Percentiles rank a stretch among this genome's conserved stretches.
Evolutionary conservation across 2,888 invertebrate genomes (phyloP).

Genomic region (Sarcophaga carnaria): DNA sequence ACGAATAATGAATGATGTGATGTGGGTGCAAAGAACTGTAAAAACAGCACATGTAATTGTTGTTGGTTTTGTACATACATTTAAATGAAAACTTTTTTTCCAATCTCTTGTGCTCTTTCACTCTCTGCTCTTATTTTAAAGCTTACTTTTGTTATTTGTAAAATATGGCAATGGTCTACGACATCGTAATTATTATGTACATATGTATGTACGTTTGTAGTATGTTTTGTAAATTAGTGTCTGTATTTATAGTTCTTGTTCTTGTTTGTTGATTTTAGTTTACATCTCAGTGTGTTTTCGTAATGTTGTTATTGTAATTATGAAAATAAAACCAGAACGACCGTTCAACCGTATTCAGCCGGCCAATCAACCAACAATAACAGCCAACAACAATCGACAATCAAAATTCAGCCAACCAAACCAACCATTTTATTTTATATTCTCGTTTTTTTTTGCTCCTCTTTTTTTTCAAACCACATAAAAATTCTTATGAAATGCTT

Average conservation of each 20-base stretch:
- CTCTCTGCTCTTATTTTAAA: background rate
- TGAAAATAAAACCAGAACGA: constrained; percentile 39
- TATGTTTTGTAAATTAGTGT: no score
- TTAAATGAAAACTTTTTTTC: no score
- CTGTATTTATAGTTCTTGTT: background rate
- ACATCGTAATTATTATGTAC: constrained; percentile 37
- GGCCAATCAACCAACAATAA: constrained; percentile 19
- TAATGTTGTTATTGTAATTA: background rate
- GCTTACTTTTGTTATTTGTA: background rate
- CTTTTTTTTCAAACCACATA: background rate
- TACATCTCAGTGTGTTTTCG: constrained; percentile 16
- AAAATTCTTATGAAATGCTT: background rate
- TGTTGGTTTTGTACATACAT: background rate
- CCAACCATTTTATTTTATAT: background rate
- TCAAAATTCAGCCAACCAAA: background rate
- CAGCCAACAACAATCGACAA: background rate
- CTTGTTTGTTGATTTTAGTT: constrained; percentile 33
- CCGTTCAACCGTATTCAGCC: constrained; percentile 27
- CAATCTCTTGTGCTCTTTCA: background rate
- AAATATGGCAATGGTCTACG: constrained; percentile 10
- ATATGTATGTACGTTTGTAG: no score
- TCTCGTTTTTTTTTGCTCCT: no score
- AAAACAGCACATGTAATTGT: constrained; percentile 11
- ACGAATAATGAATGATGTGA: constrained; percentile 41
- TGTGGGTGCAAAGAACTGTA: constrained; percentile 64